phyloP scores from a whole-genome alignment of 2,888 invertebrate genomes.

The Diadegma fenestrale region DNA sequence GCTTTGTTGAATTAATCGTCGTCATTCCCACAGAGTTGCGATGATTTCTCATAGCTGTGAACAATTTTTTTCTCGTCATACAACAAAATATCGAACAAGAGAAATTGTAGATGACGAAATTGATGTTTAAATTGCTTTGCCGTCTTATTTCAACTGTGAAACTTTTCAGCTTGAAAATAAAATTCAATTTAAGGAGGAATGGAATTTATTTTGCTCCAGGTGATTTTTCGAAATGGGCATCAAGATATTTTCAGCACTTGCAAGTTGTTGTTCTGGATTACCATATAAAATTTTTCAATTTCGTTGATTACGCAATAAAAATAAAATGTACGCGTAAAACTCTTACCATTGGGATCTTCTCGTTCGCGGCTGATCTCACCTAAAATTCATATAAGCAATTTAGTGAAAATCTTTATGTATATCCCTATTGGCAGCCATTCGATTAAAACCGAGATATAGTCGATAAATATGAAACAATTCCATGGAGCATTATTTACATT shows the following conservation, averaged over 20 bases:
- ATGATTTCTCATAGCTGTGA: slow-evolving; percentile 92
- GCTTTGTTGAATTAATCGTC: slow-evolving; percentile 92
- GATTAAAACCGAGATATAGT: slow-evolving; percentile 68
- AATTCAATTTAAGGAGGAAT: neutral
- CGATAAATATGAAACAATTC: slow-evolving; percentile 68
- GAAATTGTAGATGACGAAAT: neutral
- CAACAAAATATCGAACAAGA: neutral
- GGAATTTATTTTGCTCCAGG: neutral
- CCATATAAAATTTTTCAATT: neutral
- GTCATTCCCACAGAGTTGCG: slow-evolving; percentile 90
- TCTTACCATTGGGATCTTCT: slow-evolving; percentile 85
- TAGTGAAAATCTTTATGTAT: slow-evolving; percentile 66
- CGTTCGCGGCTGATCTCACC: slow-evolving; percentile 85
- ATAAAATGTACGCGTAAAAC: slow-evolving; percentile 24
- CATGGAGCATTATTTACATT: slow-evolving; percentile 70
- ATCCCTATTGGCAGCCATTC: slow-evolving; percentile 66
- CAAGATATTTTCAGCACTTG: neutral
- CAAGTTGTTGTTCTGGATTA: neutral
- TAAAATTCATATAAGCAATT: slow-evolving; percentile 79
- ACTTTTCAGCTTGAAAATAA: neutral
- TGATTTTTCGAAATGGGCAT: neutral
- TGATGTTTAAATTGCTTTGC: neutral
- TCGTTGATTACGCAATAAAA: neutral
- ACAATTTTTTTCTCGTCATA: slow-evolving; percentile 34
- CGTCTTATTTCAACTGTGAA: neutral